Evolutionary conservation across 2,888 invertebrate genomes (phyloP), one percentile per base, ranked within the genome.

Genomic region (Serripes groenlandicus): DNA sequence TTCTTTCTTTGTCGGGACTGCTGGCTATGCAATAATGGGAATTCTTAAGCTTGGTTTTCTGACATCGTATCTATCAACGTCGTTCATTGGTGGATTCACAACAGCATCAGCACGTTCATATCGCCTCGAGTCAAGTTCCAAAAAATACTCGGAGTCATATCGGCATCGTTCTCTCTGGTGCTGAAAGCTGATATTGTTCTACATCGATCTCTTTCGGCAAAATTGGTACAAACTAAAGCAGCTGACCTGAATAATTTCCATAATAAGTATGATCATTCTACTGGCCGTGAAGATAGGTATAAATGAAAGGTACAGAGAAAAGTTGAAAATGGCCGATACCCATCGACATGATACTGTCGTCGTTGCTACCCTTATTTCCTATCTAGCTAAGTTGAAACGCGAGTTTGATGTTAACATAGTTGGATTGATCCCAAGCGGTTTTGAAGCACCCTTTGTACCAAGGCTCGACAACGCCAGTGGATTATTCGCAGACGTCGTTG

Each of bases 161-260:
- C 87, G 0, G 34, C 66, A 23, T 9, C 83, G 0, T 81, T 75
- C 49, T 52, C 85, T n/a, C 1, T 89, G 88, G 9, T 72, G 83
- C 0, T 88, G 89, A 3, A 88, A 89, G 56, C 32, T 90, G 7
- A 60, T 89, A 23, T 26, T 96, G 96, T 96, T 96, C 0, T 94
- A 96, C 69, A 94, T 96, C 23, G 96, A 96, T 90, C 94, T 97
- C 64, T 94, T 96, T 84, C 94, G 95, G 76, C 95, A n/a, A n/a
- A 96, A 87, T 94, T 97, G 81, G 90, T 94, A 3, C 89, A 95
- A n/a, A 94, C 96, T 9, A 97, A 98, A 93, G 92, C 95, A 87
- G 96, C 96, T 0, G 96, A 97, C 0, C 93, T 97, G 32, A 93
- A n/a, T 96, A 32, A 96, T 97, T 68, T 97, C 97, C 0, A 86